phyloP scores from a whole-genome alignment of 2,888 invertebrate species.

The Byasa hedistus region DNA sequence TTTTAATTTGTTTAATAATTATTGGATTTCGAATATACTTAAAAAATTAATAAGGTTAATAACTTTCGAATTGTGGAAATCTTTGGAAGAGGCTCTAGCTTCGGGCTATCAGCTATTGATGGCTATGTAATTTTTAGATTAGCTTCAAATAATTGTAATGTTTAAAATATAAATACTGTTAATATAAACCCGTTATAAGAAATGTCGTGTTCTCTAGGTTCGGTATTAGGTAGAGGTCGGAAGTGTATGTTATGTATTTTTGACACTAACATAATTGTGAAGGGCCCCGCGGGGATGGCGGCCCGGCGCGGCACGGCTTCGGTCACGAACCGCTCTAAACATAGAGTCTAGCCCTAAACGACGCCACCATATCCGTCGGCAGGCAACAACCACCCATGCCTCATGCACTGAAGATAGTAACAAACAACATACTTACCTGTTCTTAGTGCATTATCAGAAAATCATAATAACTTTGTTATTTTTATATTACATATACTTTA shows the following conservation, averaged over 20 bases:
- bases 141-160: not conserved
- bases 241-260: slow-evolving; percentile 28
- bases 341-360: slow-evolving; percentile 69
- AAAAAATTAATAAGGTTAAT: too few relatives aligned
- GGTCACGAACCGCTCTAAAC: slow-evolving; percentile 74
- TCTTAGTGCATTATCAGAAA: slow-evolving; percentile 9
- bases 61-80: too few relatives aligned
- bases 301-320: slow-evolving; percentile 51
- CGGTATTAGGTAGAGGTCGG: not conserved
- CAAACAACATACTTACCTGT: slow-evolving; percentile 16
- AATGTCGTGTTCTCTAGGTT: not conserved
- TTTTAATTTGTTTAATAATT: too few relatives aligned
- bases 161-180: not conserved
- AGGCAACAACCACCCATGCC: slow-evolving; percentile 57
- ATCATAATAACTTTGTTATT: not conserved
- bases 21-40: too few relatives aligned
- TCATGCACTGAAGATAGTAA: slow-evolving; percentile 9
- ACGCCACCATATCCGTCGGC: slow-evolving; percentile 74
- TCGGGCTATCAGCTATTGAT: too few relatives aligned
- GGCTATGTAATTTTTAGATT: too few relatives aligned
- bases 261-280: slow-evolving; percentile 70
- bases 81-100: too few relatives aligned
- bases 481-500: not conserved
- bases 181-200: not conserved
- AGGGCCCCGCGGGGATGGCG: slow-evolving; percentile 61